phyloP scores from a whole-genome alignment of 2,113 vertebrate genomes.

The Petrocephalus microphthalmus region DNA sequence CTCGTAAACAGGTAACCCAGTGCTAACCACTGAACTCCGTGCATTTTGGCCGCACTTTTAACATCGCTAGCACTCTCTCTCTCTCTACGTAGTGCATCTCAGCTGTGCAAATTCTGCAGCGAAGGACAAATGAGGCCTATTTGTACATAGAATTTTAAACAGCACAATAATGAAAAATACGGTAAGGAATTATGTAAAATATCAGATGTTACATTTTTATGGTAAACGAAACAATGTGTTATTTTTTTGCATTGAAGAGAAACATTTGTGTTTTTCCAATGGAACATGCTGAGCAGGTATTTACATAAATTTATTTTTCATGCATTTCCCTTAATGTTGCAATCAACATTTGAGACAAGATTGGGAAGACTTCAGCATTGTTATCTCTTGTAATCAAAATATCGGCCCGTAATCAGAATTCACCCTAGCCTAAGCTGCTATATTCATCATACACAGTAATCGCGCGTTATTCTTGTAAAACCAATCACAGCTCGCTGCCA shows the following conservation, averaged over 20 bases:
- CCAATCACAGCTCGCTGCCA: not conserved
- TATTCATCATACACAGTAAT: not conserved
- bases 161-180: not conserved
- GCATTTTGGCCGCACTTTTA: not conserved
- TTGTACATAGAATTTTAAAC: not conserved
- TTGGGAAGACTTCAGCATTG: not conserved
- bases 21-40: not conserved
- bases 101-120: not conserved
- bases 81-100: not conserved
- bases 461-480: not conserved
- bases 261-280: not conserved
- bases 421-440: not conserved
- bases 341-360: not conserved
- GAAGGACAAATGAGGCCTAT: not conserved
- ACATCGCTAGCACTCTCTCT: not conserved
- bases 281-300: not conserved
- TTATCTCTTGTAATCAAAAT: slow-evolving; percentile 14
- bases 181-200: not conserved
- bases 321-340: not conserved
- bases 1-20: not conserved
- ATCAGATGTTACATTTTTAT: not conserved
- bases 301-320: slow-evolving; percentile 1
- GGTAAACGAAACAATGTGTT: not conserved
- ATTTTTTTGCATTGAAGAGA: not conserved
- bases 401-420: not conserved